Evolutionary conservation across 2,888 invertebrate genomes (phyloP), one percentile per base, ranked within the genome.

Genomic region (Gisinianus flammeolus): DNA sequence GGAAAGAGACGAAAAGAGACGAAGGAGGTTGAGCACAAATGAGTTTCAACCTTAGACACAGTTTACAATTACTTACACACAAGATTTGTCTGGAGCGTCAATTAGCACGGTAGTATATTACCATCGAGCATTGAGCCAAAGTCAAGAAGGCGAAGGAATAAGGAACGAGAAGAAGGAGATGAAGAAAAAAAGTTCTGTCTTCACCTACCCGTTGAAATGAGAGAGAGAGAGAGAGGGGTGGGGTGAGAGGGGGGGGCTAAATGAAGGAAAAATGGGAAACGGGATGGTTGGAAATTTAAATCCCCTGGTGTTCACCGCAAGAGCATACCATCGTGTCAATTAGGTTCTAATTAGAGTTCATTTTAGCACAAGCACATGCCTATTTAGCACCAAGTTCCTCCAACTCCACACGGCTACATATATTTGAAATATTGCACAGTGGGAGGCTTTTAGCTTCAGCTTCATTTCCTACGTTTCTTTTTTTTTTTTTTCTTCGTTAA

Each of bases 321-420:
- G 73, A 75, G 70, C 79, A 80, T 79, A 80, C 79, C 79, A 77
- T 70, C 77, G 81, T 80, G 81, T 83, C 81, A 83, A 83, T 83
- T 83, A 83, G 83, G 75, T 79, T 81, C 83, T 83, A 83, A 83
- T 83, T 83, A 83, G 83, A 83, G 78, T 80, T 81, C 80, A 81
- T 80, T 81, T 81, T 77, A 78, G 79, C 79, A 28, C 77, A 77
- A 79, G 75, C 76, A 81, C 75, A 76, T 76, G 73, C 78, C 72
- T 77, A 81, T 82, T 82, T 81, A 82, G 78, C 81, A 82, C 82
- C 77, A 77, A 78, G 79, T n/a, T 31, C 2, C 22, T 30, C 8
- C n/a, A 22, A 56, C 56, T 58, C 52, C 54, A 3, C 12, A n/a
- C 30, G 73, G 52, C 66, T 64, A 72, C 35, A 35, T 8, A 24